Evolutionary conservation across 1,140 invertebrate genomes (phyloP), one percentile per base, ranked within the genome.

Genomic region (Limonius californicus): DNA sequence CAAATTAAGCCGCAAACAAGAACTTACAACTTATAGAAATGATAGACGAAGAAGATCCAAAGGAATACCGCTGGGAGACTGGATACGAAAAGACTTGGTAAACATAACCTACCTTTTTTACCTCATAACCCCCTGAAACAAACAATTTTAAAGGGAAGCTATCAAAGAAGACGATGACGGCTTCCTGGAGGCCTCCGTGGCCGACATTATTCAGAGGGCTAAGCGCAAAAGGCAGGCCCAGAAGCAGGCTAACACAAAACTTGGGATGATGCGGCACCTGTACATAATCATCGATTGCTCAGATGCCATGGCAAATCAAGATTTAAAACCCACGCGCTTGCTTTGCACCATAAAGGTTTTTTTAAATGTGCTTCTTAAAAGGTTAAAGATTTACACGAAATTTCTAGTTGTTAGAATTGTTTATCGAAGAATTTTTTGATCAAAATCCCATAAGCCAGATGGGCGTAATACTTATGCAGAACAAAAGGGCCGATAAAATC

Each of bases 401-500:
- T 39, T 81, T 82, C 64, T 74, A 97, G 92, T 79, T 97, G 19
- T 74, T 98, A 54, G 92, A 98, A 80, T 86, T 87, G 65, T 99
- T 98, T 77, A 87, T 99, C 57, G 91, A 96, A 68, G 95, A 98
- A 79, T 99, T 92, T 76, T 97, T 99, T 79, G 95, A 99, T 78
- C 94, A 98, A 80, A 99, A 99, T 81, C 97, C 97, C 35, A 95
- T 99, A 54, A 96, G 94, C 77, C 97, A 99, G 78, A 78, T 99
- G 43, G 97, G 96, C 16, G 82, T 99, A 50, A 91, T 99, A 68
- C 79, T 88, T 11, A 92, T 95, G 59, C 89, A 89, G 70, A 97
- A 97, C 71, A 98, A 98, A 79, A 82, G 94, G 70, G 93, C 95
- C 14, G 95, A 99, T 74, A 95, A 91, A 80, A 75, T 97, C 3